Base-by-base conservation (phyloP, 2,113 vertebrate species). In the Lophius piscatorius region DNA sequence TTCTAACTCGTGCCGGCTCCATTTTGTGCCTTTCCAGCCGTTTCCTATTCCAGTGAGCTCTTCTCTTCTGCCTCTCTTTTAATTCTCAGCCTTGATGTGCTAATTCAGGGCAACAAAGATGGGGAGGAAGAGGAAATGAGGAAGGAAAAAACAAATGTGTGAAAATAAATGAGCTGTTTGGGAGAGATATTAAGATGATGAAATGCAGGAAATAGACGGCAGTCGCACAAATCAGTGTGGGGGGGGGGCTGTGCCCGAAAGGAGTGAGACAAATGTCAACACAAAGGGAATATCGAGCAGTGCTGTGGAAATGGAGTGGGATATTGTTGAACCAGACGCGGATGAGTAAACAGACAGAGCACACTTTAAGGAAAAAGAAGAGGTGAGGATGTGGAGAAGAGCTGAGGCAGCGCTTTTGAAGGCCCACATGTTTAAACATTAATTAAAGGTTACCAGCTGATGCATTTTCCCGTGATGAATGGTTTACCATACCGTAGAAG, bases 361-460 rank as follows among this genome's bases (percentile, higher is more conserved):
- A 9, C 49, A 45, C 35, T 78, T 70, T 47, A 23, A 66, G 54
- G 63, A 55, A 63, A 44, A 41, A 28, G 38, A 55, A 22, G 59
- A 61, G 18, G 8, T 28, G 63, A 9, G 54, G 47, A 68, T 16
- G 31, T 26, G 7, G 49, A 57, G 24, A 48, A 76, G 29, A 46
- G 76, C 73, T 45, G 66, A 67, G 70, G 64, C 28, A 44, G 68
- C 40, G 39, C 2, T 55, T 81, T 64, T 84, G 70, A 86, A 76
- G 78, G 71, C 54, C 76, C 64, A 4, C 44, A 42, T 47, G 8
- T 76, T 77, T 69, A 66, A 70, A 77, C 74, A 50, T 82, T 87
- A 83, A 90, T 90, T 87, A 88, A 88, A 85, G 85, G 81, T 80
- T 86, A 76, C 71, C 62, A 56, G 26, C 83, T 83, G 81, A 81